Evolutionary conservation across 2,888 invertebrate genomes (phyloP).

Genomic region (Lumbricus terrestris): DNA sequence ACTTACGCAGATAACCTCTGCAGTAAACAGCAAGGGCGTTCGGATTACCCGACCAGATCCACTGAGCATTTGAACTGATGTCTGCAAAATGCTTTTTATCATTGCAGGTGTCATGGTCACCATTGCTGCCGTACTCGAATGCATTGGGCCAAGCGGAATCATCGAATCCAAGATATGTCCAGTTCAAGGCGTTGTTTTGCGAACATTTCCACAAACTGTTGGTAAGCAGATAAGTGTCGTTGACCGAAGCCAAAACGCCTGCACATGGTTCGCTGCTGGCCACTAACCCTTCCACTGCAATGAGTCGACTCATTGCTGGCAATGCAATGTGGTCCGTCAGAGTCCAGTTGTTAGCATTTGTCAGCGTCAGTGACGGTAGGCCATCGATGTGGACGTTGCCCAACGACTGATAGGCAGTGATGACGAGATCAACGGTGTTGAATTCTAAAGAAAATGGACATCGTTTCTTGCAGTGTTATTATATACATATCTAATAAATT

Average conservation of each 20-base stretch:
- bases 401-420: not conserved
- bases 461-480: not conserved
- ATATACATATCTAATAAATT: not conserved
- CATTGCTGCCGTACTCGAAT: constrained; percentile 6
- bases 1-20: constrained; percentile 8
- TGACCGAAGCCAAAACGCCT: not conserved
- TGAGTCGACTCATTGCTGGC: not conserved
- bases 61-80: constrained; percentile 9
- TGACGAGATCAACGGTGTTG: not conserved
- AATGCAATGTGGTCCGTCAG: not conserved
- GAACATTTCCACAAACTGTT: not conserved
- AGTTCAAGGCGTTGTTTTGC: not conserved
- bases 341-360: not conserved
- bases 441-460: not conserved
- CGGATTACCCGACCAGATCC: constrained; percentile 12
- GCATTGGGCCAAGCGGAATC: not conserved
- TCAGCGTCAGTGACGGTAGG: not conserved
- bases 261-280: not conserved
- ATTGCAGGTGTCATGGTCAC: not conserved
- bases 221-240: not conserved
- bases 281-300: not conserved
- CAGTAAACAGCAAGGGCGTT: constrained; percentile 8
- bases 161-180: not conserved
- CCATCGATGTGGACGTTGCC: not conserved
- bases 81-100: not conserved